Evolutionary conservation across 2,113 vertebrate species (phyloP).

Genomic region (Herpailurus yagouaroundi): DNA sequence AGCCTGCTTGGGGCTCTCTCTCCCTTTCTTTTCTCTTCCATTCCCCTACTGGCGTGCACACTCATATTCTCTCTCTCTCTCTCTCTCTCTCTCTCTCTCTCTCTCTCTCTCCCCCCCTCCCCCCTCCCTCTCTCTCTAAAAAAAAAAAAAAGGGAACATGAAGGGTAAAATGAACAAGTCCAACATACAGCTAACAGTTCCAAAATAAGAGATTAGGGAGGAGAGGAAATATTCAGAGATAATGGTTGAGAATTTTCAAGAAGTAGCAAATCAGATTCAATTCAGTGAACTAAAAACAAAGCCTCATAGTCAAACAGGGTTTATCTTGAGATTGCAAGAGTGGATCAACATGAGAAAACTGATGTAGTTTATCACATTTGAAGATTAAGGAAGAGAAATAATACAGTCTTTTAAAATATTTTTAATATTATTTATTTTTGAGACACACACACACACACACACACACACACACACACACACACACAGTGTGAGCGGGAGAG

Average conservation of each 20-base stretch:
- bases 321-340: constrained; percentile 23
- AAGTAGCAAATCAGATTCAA: constrained; percentile 41
- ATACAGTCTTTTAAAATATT: not conserved
- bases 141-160: not conserved
- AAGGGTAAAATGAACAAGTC: constrained; percentile 1
- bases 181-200: not conserved
- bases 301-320: not conserved
- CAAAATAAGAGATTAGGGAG: not conserved
- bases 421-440: no score
- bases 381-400: constrained; percentile 40
- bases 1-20: no score
- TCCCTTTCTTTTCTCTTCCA: no score
- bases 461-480: no score
- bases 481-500: no score
- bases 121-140: no score
- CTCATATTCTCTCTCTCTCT: no score
- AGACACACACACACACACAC: no score
- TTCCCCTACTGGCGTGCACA: no score
- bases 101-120: no score
- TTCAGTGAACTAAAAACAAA: constrained; percentile 26
- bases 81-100: no score
- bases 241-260: constrained; percentile 44
- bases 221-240: constrained; percentile 46
- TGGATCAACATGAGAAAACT: constrained; percentile 5
- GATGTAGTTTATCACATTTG: not conserved